Conservation (phyloP, 2,888 invertebrate genomes). For the Aelia acuminata region DNA sequence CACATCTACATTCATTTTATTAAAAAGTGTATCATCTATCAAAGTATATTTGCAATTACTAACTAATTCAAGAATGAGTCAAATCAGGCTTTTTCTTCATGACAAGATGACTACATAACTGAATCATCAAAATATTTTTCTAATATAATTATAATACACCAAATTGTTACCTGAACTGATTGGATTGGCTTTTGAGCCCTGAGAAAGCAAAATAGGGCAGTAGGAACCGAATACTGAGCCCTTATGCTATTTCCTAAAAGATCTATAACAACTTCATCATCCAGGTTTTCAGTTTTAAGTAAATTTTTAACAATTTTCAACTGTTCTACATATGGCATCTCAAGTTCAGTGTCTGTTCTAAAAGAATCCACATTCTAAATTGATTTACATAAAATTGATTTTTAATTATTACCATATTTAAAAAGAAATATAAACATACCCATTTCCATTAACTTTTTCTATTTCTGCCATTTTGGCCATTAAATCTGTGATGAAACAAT, state of each 20-base stretch:
- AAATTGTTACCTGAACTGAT: conserved; percentile 70
- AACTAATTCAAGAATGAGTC: too few species aligned
- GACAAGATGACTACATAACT: too few species aligned
- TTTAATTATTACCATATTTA: neutral
- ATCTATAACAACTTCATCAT: conserved; percentile 71
- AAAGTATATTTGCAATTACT: too few species aligned
- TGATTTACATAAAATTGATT: neutral
- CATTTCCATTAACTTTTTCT: conserved; percentile 71
- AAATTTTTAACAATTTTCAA: conserved; percentile 72
- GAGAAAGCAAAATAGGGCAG: conserved; percentile 81
- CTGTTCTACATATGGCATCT: conserved; percentile 68
- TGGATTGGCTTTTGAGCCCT: conserved; percentile 72
- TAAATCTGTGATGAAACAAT: conserved; percentile 72
- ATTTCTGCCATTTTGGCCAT: conserved; percentile 72
- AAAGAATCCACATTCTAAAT: neutral
- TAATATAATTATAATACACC: neutral
- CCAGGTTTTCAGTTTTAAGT: conserved; percentile 69
- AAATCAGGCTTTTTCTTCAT: too few species aligned
- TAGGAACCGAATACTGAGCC: conserved; percentile 80
- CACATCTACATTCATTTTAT: too few species aligned
- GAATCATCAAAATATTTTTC: too few species aligned
- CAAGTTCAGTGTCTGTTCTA: neutral
- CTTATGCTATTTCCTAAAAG: conserved; percentile 75
- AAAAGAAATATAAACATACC: conserved; percentile 59
- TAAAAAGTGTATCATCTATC: too few species aligned